Base-by-base conservation (phyloP, 2,113 vertebrate genomes). In the Antechinus stuartii region DNA sequence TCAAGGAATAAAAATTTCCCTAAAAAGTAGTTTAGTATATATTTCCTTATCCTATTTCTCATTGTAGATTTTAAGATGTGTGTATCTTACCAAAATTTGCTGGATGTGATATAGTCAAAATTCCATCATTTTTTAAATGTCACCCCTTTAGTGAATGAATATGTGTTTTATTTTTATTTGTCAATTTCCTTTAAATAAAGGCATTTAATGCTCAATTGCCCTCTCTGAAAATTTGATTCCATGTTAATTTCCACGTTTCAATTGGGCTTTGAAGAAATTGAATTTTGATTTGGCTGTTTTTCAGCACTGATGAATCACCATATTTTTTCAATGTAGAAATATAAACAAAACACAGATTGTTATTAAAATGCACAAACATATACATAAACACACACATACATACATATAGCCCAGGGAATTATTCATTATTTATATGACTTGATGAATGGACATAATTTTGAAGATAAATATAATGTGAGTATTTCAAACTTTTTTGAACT, bases 251-350 rank as follows among this genome's bases (percentile, higher is more conserved):
- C 89, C 90, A 0, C 91, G 0, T 91, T 97, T 98, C 93, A 94
- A 92, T 96, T 97, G 90, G 91, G 91, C 54, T 92, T 97, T 97
- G 93, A 90, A 96, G 91, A 97, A 97, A 91, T 49, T 54, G 96
- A 93, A 94, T 35, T 49, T 97, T 96, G 54, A 95, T 92, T 91
- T 95, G 9, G 0, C 0, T 93, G 19, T 2, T 84, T 90, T 95
- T 94, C 53, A 35, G 8, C 42, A 26, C 93, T 57, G 89, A 50
- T 95, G 93, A 95, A 49, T 54, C 26, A 50, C 19, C 76, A 30
- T 93, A 0, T 22, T 27, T 97, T 96, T 94, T 94, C 91, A 91
- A 92, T 95, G 47, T 84, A 89, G 96, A 96, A 97, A 97, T 92
- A 93, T 10, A 90, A 84, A 97, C 22, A 96, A 96, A 98, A 96